Base-by-base conservation (phyloP, 2,888 invertebrate species). In the Aleiodes leptofemur region DNA sequence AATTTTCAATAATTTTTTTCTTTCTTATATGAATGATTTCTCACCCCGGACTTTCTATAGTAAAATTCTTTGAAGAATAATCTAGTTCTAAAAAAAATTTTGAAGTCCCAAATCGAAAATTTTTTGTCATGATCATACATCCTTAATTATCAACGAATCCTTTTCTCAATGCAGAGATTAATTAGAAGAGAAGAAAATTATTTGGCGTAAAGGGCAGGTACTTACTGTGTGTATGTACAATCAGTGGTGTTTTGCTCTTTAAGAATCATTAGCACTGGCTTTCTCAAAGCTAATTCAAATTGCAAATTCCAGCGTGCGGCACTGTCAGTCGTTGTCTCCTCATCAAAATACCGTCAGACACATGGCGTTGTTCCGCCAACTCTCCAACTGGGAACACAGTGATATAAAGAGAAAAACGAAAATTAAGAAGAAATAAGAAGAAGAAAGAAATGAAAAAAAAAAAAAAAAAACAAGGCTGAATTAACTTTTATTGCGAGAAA, bases 261-360 rank as follows among this genome's bases (percentile, higher is more conserved):
- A 86, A 84, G 84, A 86, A 88, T 89, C 88, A 88, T 89, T 88
- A 89, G 86, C 86, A 78, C 79, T 82, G 85, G 83, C 85, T 86
- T 86, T 86, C 86, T 84, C 85, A 84, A 23, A 23, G 83, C 86
- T 88, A 88, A 89, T 89, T 89, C 87, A 87, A 89, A 89, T 88
- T 87, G 87, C 83, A 84, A 23, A 89, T 87, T 85, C 87, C 86
- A 78, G 53, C 72, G 80, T 78, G 78, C 80, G 73, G 80, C 76
- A 59, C 43, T 72, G 77, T 57, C 74, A 72, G 53, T 71, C 78
- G 48, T 34, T 48, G 74, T 76, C 77, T 83, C 79, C 89, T 88
- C 89, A 88, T 88, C 88, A 89, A 88, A 89, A 89, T 88, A 86
- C 88, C 89, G 86, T 80, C 82, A 82, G 82, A 81, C 82, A 79